These are phyloP conservation scores for Epicampocera succincta DNA, from an alignment of 2,888 invertebrate species.

Conservation along the genomic window DNA sequence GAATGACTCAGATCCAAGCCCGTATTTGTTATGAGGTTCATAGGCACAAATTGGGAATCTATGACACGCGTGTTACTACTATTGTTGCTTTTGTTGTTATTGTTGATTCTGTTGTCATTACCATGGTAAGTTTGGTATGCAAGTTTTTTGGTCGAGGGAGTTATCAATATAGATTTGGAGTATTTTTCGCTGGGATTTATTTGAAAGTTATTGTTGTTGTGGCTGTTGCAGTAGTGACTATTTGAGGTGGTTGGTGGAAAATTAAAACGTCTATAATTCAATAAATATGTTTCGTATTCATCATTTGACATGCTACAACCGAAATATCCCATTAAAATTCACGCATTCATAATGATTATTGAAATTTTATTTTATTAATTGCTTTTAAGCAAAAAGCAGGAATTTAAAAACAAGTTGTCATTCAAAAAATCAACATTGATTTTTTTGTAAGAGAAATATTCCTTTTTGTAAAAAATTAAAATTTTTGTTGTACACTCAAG, in stretches of 20 bases:
- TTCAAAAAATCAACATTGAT: slow-evolving; percentile 14
- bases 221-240: slow-evolving; percentile 29
- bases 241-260: slow-evolving; percentile 38
- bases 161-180: slow-evolving; percentile 18
- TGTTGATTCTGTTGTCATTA: slow-evolving; percentile 53
- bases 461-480: slow-evolving; percentile 21
- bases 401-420: slow-evolving; percentile 33
- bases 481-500: not conserved
- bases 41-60: slow-evolving; percentile 44
- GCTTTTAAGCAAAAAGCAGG: not conserved
- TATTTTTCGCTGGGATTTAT: slow-evolving; percentile 45
- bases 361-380: slow-evolving; percentile 14
- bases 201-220: slow-evolving; percentile 55
- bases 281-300: slow-evolving; percentile 51
- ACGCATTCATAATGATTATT: slow-evolving; percentile 32
- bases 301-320: slow-evolving; percentile 64
- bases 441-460: slow-evolving; percentile 42
- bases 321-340: slow-evolving; percentile 42
- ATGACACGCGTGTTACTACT: slow-evolving; percentile 26
- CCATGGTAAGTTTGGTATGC: slow-evolving; percentile 44
- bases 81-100: slow-evolving; percentile 46
- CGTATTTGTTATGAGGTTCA: slow-evolving; percentile 58
- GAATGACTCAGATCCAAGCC: slow-evolving; percentile 70
- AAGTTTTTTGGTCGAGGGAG: slow-evolving; percentile 23
- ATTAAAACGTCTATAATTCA: slow-evolving; percentile 51